Evolutionary conservation across 2,888 invertebrate genomes (phyloP).

Genomic region (Diadegma fenestrale): DNA sequence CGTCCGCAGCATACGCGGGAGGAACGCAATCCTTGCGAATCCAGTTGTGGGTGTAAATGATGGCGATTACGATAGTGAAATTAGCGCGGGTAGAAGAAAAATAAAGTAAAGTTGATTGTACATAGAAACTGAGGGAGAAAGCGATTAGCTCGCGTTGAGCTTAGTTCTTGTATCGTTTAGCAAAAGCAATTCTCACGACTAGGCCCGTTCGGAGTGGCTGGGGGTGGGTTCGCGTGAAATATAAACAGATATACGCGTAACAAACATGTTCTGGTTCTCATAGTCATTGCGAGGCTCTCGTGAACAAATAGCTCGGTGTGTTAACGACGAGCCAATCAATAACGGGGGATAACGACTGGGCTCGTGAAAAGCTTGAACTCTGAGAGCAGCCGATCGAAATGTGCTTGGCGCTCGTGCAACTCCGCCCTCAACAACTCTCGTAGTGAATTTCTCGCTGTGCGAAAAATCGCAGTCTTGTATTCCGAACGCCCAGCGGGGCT

Average conservation of each 20-base stretch:
- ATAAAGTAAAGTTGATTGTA: background rate
- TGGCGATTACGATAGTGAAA: background rate
- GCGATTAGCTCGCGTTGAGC: constrained; percentile 25
- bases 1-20: background rate
- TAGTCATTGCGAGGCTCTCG: constrained; percentile 71
- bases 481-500: constrained; percentile 47
- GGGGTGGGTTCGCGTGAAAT: background rate
- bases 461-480: constrained; percentile 42
- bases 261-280: constrained; percentile 79
- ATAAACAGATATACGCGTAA: background rate
- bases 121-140: background rate
- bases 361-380: constrained; percentile 69
- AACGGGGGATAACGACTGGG: constrained; percentile 82
- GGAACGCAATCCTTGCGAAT: background rate
- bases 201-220: background rate
- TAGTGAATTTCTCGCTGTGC: constrained; percentile 62
- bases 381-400: constrained; percentile 73
- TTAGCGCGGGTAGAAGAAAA: background rate
- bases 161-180: constrained; percentile 24
- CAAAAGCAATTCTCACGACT: constrained; percentile 26
- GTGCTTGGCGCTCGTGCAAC: constrained; percentile 68
- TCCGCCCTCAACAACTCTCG: constrained; percentile 79
- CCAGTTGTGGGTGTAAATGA: background rate
- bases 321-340: constrained; percentile 83
- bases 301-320: constrained; percentile 75